Conservation (phyloP, 2,797 vertebrate genomes). For the Pseudotriccus pelzelni region DNA sequence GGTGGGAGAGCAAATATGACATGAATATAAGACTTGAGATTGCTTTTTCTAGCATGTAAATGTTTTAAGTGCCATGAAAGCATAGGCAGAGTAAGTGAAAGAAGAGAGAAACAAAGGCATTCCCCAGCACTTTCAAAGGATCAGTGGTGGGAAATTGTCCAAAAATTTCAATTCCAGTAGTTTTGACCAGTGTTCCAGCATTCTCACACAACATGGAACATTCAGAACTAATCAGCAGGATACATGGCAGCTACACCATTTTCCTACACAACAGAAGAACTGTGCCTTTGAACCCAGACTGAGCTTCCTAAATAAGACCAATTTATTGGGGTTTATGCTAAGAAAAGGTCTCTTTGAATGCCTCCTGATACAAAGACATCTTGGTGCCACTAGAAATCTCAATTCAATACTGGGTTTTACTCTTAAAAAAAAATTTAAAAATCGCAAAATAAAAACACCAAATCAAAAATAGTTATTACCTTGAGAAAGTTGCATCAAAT, state of each 20-base stretch:
- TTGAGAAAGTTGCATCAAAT: constrained; percentile 93
- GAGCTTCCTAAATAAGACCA: neutral
- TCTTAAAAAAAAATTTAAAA: neutral
- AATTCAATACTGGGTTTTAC: neutral
- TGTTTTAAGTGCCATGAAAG: neutral
- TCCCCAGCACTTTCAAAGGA: neutral
- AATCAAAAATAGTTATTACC: constrained; percentile 73
- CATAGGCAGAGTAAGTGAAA: neutral
- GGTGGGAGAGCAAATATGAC: neutral
- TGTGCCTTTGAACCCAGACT: neutral
- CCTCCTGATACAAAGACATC: neutral
- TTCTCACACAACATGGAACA: neutral
- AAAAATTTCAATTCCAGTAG: neutral
- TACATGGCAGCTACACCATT: neutral
- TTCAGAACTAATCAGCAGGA: neutral
- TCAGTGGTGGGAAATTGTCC: neutral
- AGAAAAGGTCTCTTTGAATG: neutral
- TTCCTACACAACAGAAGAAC: neutral
- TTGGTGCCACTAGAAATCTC: neutral
- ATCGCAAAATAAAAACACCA: neutral
- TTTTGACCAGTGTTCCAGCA: neutral
- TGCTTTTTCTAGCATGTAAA: neutral
- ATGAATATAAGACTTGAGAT: neutral
- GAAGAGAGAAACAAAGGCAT: neutral
- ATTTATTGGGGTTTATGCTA: neutral